Percentiles rank a stretch among this genome's conserved stretches.
These are phyloP conservation scores for Scaptomyza cyrtandrae DNA, from an alignment of 2,888 invertebrate genomes.

Conservation along the genomic window DNA sequence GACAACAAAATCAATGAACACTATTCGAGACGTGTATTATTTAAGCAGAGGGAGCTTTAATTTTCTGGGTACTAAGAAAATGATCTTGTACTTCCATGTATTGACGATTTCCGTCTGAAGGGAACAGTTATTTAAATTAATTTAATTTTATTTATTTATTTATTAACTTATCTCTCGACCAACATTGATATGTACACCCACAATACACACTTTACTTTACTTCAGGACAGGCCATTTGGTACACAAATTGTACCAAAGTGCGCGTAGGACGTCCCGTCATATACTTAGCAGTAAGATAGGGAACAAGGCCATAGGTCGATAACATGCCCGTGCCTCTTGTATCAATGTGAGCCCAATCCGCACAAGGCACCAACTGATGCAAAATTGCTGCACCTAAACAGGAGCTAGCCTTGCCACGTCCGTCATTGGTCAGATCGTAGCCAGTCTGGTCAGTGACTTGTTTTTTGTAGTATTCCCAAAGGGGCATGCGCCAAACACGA, in stretches of 20 bases:
- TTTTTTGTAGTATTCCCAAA: conserved; percentile 84
- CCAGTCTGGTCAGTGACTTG: conserved; percentile 77
- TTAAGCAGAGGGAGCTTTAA: no score
- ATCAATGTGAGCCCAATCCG: conserved; percentile 90
- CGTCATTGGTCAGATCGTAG: conserved; percentile 86
- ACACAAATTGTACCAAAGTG: conserved; percentile 86
- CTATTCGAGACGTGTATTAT: background rate
- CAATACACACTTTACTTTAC: conserved; percentile 32
- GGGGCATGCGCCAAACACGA: conserved; percentile 88
- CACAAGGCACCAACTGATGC: conserved; percentile 88
- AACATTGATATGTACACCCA: background rate
- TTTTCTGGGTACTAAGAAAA: no score
- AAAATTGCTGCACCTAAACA: conserved; percentile 90
- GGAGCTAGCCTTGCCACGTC: conserved; percentile 86
- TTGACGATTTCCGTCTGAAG: no score
- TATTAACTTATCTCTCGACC: background rate
- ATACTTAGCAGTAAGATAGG: conserved; percentile 87
- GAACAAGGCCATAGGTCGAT: conserved; percentile 86
- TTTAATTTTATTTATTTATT: no score
- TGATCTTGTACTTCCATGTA: no score
- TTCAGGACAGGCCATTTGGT: conserved; percentile 84
- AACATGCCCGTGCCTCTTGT: conserved; percentile 89
- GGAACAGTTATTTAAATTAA: no score
- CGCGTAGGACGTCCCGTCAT: conserved; percentile 88
- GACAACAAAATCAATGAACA: conserved; percentile 10